Conservation (phyloP, 2,888 invertebrate genomes). For the Philereme vetulata region DNA sequence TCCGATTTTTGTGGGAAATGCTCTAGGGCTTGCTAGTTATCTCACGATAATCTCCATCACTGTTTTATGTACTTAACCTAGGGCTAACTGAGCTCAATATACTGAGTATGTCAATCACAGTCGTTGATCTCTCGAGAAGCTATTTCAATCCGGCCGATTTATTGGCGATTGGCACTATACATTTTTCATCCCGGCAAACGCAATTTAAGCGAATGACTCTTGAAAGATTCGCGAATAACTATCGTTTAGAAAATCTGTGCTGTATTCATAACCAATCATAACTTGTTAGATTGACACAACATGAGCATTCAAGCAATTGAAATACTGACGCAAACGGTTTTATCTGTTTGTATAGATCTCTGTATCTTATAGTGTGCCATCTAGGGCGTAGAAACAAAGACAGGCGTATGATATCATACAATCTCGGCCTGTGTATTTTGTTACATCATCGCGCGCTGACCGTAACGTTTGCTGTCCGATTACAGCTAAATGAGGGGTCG, state of each 20-base stretch:
- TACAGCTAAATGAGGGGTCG: constrained; percentile 5
- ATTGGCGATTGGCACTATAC: background rate
- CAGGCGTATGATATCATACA: constrained; percentile 47
- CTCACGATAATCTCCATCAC: no score
- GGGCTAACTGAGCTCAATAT: no score
- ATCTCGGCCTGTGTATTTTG: constrained; percentile 45
- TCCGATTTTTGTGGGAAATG: no score
- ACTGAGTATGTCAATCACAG: constrained; percentile 1
- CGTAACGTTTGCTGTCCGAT: constrained; percentile 26
- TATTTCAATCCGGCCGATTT: background rate
- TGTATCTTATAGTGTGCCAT: constrained; percentile 32
- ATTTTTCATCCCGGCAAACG: background rate
- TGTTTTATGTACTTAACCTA: no score
- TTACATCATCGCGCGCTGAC: constrained; percentile 47
- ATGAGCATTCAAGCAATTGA: constrained; percentile 32
- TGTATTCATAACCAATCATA: constrained; percentile 26
- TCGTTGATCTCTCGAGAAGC: constrained; percentile 2
- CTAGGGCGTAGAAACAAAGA: constrained; percentile 33
- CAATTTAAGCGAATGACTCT: background rate
- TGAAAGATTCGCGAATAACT: constrained; percentile 6
- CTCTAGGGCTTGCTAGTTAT: no score
- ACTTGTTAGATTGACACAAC: constrained; percentile 37
- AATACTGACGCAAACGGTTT: constrained; percentile 40
- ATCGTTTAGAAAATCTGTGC: constrained; percentile 14
- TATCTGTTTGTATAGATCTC: constrained; percentile 30